Evolutionary conservation across 1,140 invertebrate species (phyloP).

Genomic region (Matsumurasca onukii): DNA sequence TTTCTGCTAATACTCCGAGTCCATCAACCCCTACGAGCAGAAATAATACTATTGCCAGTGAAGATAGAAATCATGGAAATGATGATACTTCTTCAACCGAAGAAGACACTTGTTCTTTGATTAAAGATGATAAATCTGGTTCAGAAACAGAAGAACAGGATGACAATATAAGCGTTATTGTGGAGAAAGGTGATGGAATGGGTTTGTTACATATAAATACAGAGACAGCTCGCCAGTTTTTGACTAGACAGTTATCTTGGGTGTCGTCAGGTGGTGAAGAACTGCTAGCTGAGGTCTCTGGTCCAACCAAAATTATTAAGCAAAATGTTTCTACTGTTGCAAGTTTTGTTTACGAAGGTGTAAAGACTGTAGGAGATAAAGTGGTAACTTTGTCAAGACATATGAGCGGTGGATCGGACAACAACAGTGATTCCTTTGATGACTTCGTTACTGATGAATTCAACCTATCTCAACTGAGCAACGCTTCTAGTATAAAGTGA

Average conservation of each 20-base stretch:
- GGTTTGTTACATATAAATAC: conserved; percentile 60
- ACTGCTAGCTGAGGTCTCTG: conserved; percentile 61
- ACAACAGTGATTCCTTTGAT: conserved; percentile 55
- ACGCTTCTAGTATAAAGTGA: conserved; percentile 47
- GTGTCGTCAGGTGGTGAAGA: conserved; percentile 67
- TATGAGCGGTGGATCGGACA: conserved; percentile 71
- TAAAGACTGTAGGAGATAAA: conserved; percentile 72
- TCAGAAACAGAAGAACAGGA: conserved; percentile 47
- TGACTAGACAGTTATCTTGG: conserved; percentile 70
- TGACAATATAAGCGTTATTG: conserved; percentile 48
- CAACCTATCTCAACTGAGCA: conserved; percentile 48
- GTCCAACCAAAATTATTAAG: conserved; percentile 66
- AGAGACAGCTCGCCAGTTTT: conserved; percentile 68
- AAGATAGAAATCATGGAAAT: conserved; percentile 40
- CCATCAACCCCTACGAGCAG: conserved; percentile 52
- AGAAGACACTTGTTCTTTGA: conserved; percentile 38
- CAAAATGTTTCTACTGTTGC: conserved; percentile 74
- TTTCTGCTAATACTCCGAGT: conserved; percentile 55
- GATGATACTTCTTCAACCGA: conserved; percentile 39
- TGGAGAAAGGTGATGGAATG: conserved; percentile 63
- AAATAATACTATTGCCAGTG: conserved; percentile 44
- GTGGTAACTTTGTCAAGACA: conserved; percentile 69
- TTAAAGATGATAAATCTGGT: conserved; percentile 35
- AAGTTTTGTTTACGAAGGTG: conserved; percentile 70
- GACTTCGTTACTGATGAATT: conserved; percentile 50